Evolutionary conservation across 2,797 vertebrate species (phyloP), one percentile per base, ranked within the genome.

Genomic region (Helarctos malayanus): DNA sequence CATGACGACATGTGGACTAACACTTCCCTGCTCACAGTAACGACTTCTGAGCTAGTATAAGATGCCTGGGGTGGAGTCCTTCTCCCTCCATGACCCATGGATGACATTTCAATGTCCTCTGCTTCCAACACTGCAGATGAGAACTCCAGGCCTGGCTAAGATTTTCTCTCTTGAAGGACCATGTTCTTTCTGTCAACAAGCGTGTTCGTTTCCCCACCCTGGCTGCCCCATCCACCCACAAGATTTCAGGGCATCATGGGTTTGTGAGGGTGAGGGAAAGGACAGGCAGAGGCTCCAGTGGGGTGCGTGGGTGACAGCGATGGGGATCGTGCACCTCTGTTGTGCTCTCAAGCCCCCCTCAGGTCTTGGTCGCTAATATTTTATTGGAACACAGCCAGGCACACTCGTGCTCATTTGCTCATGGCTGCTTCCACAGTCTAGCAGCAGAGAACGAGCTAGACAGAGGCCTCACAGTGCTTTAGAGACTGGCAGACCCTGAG

Each of bases 381-480:
- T 19, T 18, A 10, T 0, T 7, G n/a, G 54, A 2, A 32, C 38
- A 0, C 2, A 5, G 82, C 63, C 75, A 0, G 3, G 3, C 16
- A 10, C 56, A 6, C 2, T 16, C 14, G 0, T 4, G 15, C 7
- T 4, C 9, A 0, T 52, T 12, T 18, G 41, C 25, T 32, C 27
- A 0, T 0, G 15, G 57, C 59, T 29, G 10, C 41, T 54, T 23
- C 32, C 63, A 2, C 12, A 0, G 25, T 9, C 0, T 5, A 18
- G 10, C 0, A 0, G 49, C 32, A 27, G 45, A 14, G 10, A 1
- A 3, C 6, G 19, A 18, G 14, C 16, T 12, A 13, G 25, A 7
- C 27, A 2, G 54, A 21, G 12, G 29, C 2, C 15, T 45, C 29
- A 0, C 0, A 1, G 29, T 10, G 59, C 38, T 15, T 47, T 3